Evolutionary conservation across 1,140 invertebrate species (phyloP).

Genomic region (Stegodyphus mimosarum): DNA sequence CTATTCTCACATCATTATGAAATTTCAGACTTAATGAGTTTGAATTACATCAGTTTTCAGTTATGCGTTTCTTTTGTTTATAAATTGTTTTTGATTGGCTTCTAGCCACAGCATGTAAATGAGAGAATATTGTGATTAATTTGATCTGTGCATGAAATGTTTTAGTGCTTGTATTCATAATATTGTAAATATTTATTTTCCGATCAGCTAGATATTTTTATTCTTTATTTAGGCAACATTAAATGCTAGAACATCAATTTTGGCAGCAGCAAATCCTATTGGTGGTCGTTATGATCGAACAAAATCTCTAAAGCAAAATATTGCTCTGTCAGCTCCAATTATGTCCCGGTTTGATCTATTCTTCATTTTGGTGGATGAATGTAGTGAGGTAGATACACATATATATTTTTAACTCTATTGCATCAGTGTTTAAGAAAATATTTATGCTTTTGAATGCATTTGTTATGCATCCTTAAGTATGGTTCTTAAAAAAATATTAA

Average conservation of each 20-base stretch:
- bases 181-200: no score
- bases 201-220: not conserved
- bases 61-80: no score
- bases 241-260: constrained; percentile 96
- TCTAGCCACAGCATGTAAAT: no score
- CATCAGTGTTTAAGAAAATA: not conserved
- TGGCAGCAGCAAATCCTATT: constrained; percentile 98
- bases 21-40: no score
- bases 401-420: not conserved
- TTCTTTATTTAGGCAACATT: constrained; percentile 77
- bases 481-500: not conserved
- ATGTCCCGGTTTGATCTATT: constrained; percentile 99
- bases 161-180: no score
- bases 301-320: constrained; percentile 95
- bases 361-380: constrained; percentile 97
- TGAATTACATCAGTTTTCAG: no score
- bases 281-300: constrained; percentile 94
- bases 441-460: not conserved
- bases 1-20: no score
- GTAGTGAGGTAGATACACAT: constrained; percentile 79
- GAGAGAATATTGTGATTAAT: no score
- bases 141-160: no score
- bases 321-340: constrained; percentile 92
- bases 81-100: no score
- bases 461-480: not conserved